phyloP scores from a whole-genome alignment of 2,888 invertebrate species.

The Escarpia spicata region DNA sequence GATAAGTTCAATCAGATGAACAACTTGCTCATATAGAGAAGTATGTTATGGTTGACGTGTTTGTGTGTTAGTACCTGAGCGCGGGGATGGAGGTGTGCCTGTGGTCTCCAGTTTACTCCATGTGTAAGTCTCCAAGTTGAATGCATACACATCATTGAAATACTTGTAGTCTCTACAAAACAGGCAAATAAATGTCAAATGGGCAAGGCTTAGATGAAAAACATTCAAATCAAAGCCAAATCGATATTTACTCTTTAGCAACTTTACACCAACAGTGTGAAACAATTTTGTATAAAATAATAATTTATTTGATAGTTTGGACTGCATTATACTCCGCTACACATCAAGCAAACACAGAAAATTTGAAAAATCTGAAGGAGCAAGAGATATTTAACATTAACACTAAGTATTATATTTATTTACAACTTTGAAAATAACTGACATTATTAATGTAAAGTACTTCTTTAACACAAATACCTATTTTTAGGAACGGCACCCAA shows the following conservation, averaged over 20 bases:
- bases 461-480: not conserved
- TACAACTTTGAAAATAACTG: too few species aligned
- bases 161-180: slow-evolving; percentile 79
- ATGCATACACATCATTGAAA: slow-evolving; percentile 85
- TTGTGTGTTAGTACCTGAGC: slow-evolving; percentile 63
- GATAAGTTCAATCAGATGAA: too few species aligned
- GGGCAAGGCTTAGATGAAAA: not conserved
- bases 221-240: not conserved
- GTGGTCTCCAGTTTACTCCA: slow-evolving; percentile 79
- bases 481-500: not conserved
- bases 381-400: not conserved
- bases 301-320: not conserved
- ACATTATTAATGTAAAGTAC: not conserved
- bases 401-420: not conserved
- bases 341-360: not conserved
- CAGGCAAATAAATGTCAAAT: not conserved
- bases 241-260: not conserved
- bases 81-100: slow-evolving; percentile 75
- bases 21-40: too few species aligned
- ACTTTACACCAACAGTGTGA: not conserved
- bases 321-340: not conserved
- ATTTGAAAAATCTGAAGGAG: not conserved
- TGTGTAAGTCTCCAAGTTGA: slow-evolving; percentile 80
- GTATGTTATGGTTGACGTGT: not conserved
- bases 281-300: not conserved